Base-by-base conservation (phyloP, 2,113 vertebrate species). In the Perca flavescens region DNA sequence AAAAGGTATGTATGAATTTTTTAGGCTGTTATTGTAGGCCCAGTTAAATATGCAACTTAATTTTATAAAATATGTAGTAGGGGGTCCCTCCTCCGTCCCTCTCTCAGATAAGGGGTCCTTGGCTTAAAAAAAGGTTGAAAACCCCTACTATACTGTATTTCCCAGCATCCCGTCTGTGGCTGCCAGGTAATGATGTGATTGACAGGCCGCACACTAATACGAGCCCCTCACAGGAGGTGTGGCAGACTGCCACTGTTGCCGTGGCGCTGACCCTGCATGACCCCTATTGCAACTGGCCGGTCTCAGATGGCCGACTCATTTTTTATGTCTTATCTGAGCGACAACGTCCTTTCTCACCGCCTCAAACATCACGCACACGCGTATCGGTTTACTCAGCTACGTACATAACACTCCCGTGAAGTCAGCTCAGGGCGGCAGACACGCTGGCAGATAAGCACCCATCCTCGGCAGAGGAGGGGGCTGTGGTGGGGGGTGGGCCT, bases 311-410 rank as follows among this genome's bases (percentile, higher is more conserved):
- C 88, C 52, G 49, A 70, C 86, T 92, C 85, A 68, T 83, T 92
- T 91, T 93, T 92, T 88, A 91, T 68, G 78, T 86, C 89, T 92
- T 82, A 87, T 93, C 93, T 89, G 83, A 91, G 84, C 34, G 82
- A 80, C 86, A 36, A 7, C 12, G 72, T 79, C 57, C 68, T 82
- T 50, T 63, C 64, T 58, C 11, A 2, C 53, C 22, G 28, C 74
- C 62, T 66, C 58, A 74, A 79, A 73, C 76, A 25, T 77, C 86
- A 82, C 65, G 22, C 67, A 64, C 84, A 13, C 0, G 50, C 64
- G 36, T 77, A 82, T 88, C 81, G 15, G 28, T 62, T 88, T 88
- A 79, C 81, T 13, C 53, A 71, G 46, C 71, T 43, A 36, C 36
- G 53, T 56, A 36, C 46, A 50, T 15, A 73, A 75, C 64, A 19